phyloP scores from a whole-genome alignment of 2,113 vertebrate species.

The Daubentonia madagascariensis region DNA sequence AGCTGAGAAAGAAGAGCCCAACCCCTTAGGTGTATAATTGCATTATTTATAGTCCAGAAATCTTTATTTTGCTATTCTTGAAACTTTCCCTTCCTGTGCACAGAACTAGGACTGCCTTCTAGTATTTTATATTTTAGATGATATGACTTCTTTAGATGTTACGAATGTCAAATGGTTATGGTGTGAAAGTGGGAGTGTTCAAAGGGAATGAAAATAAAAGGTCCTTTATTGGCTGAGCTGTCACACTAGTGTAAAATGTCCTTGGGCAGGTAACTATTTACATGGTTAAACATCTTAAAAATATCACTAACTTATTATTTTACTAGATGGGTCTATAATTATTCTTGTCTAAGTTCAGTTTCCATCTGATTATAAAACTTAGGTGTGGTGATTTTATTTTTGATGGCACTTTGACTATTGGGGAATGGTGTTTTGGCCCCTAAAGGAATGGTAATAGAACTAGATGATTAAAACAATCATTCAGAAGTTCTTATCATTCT shows the following conservation, averaged over 20 bases:
- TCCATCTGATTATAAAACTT: not conserved
- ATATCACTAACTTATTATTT: constrained; percentile 17
- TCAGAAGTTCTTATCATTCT: not conserved
- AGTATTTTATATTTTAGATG: not conserved
- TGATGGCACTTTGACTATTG: not conserved
- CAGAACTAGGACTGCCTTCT: not conserved
- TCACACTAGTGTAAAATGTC: not conserved
- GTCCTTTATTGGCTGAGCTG: not conserved
- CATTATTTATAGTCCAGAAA: not conserved
- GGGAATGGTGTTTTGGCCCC: not conserved
- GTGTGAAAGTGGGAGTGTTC: not conserved
- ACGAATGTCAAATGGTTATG: not conserved
- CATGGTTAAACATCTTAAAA: not conserved
- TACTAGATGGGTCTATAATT: not conserved
- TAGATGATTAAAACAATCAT: not conserved
- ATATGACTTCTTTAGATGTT: not conserved
- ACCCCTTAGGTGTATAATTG: not conserved
- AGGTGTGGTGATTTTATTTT: not conserved
- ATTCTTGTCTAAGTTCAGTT: not conserved
- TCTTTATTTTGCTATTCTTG: not conserved
- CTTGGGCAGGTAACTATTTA: not conserved
- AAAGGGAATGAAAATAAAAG: not conserved
- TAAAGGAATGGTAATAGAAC: not conserved
- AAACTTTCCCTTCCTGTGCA: not conserved
- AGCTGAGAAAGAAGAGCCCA: not conserved